Percentiles rank a stretch among this genome's conserved stretches.
These are phyloP conservation scores for Epistrophe grossulariae DNA, from an alignment of 2,888 invertebrate species.

Conservation along the genomic window DNA sequence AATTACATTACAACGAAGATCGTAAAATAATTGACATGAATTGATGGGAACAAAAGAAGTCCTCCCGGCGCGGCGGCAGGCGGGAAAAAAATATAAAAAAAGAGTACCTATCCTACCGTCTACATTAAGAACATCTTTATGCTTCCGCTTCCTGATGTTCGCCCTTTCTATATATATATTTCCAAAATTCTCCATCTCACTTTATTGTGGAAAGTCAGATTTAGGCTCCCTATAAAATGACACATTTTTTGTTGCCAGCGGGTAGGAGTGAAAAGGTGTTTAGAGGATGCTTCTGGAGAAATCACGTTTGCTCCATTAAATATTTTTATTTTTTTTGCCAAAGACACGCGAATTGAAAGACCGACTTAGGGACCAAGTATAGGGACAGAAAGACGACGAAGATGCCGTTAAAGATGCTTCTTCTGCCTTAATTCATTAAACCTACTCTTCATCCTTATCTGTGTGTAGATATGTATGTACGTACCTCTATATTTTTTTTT, in stretches of 20 bases:
- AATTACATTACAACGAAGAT: conserved; percentile 71
- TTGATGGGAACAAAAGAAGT: conserved; percentile 43
- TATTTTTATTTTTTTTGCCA: conserved; percentile 58
- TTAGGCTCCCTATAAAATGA: conserved; percentile 36
- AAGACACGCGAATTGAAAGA: conserved; percentile 51
- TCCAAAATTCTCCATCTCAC: conserved; percentile 5
- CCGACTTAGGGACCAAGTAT: background rate
- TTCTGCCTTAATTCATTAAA: conserved; percentile 59
- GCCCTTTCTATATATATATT: background rate
- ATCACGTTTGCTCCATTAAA: conserved; percentile 73
- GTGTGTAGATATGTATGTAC: background rate
- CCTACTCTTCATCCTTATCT: background rate
- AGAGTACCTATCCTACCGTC: conserved; percentile 2
- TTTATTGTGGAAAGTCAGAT: conserved; percentile 20
- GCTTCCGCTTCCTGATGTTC: conserved; percentile 14
- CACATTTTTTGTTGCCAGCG: conserved; percentile 13
- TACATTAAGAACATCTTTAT: conserved; percentile 37
- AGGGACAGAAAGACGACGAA: background rate
- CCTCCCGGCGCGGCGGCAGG: background rate
- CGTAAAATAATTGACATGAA: conserved; percentile 70
- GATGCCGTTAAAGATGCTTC: background rate
- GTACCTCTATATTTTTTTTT: too few relatives aligned
- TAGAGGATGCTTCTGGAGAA: conserved; percentile 36
- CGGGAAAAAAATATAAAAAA: background rate
- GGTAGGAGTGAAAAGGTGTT: conserved; percentile 38